Conservation (phyloP, 2,797 vertebrate genomes). For the Geotrypetes seraphini region DNA sequence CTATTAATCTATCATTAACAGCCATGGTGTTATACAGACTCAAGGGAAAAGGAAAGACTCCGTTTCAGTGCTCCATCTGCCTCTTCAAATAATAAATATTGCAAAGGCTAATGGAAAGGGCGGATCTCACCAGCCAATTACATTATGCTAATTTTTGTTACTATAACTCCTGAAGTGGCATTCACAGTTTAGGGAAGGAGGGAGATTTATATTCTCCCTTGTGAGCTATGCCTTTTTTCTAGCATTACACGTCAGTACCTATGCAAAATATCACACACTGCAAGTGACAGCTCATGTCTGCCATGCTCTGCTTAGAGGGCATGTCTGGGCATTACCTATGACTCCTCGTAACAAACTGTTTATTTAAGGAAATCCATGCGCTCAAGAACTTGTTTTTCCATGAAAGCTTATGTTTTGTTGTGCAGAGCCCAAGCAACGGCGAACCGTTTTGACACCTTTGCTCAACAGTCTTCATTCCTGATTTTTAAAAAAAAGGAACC, state of each 20-base stretch:
- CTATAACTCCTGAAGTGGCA: slow-evolving; percentile 39
- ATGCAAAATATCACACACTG: slow-evolving; percentile 5
- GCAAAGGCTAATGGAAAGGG: slow-evolving; percentile 31
- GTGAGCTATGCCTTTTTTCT: slow-evolving; percentile 23
- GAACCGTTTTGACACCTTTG: too few relatives aligned
- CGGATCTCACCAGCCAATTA: slow-evolving; percentile 44
- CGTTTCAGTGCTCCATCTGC: slow-evolving; percentile 20
- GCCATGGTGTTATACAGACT: too few relatives aligned
- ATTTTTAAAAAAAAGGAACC: too few relatives aligned
- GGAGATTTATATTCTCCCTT: slow-evolving; percentile 38
- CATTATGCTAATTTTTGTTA: slow-evolving; percentile 48
- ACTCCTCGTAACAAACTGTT: slow-evolving; percentile 10
- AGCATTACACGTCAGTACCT: too few relatives aligned
- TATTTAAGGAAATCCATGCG: slow-evolving; percentile 20
- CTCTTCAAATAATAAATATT: slow-evolving; percentile 25
- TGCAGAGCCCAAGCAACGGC: slow-evolving; percentile 15
- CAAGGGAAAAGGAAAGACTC: neutral
- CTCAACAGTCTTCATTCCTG: too few relatives aligned
- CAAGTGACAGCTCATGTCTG: slow-evolving; percentile 13
- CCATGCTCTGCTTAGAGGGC: slow-evolving; percentile 12
- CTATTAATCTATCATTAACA: too few relatives aligned
- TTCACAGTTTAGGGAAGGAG: slow-evolving; percentile 24
- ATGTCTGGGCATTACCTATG: neutral
- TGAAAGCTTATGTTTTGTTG: slow-evolving; percentile 26
- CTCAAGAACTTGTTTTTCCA: slow-evolving; percentile 26